These are phyloP conservation scores for Cercocebus atys DNA, from an alignment of 2,113 vertebrate species.

Conservation along the genomic window DNA sequence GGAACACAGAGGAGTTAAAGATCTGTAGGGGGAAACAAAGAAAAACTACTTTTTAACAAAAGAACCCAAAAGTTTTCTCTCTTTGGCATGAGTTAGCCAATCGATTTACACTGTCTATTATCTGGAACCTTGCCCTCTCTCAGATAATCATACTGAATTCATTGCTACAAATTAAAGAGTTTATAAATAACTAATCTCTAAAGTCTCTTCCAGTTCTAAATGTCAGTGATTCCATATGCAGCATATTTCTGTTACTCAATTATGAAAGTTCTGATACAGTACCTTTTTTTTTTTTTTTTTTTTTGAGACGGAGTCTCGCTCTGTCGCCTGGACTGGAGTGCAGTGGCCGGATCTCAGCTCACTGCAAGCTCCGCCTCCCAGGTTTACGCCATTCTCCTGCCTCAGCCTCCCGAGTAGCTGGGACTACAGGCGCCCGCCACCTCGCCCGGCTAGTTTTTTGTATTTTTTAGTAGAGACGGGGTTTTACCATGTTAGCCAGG, in stretches of 20 bases:
- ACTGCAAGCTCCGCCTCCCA: too few species aligned
- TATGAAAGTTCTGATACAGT: neutral
- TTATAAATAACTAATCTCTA: neutral
- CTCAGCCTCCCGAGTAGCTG: too few species aligned
- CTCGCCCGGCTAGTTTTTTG: too few species aligned
- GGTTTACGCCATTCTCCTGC: too few species aligned
- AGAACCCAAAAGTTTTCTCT: neutral
- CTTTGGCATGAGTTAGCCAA: neutral
- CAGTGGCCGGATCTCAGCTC: too few species aligned
- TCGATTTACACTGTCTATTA: neutral
- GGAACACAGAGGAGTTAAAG: neutral
- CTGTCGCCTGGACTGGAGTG: too few species aligned
- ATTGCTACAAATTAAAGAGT: conserved; percentile 28
- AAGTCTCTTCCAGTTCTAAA: neutral
- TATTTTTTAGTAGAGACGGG: too few species aligned
- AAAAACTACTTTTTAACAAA: neutral
- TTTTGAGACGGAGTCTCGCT: too few species aligned
- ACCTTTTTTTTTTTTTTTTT: neutral
- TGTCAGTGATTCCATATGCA: neutral
- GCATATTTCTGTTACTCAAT: neutral
- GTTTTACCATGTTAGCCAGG: too few species aligned
- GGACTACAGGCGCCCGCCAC: too few species aligned
- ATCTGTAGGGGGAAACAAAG: neutral
- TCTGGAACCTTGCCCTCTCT: neutral
- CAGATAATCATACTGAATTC: neutral